Evolutionary conservation across 2,797 vertebrate species (phyloP).

Genomic region (Tiaroga cobitis): DNA sequence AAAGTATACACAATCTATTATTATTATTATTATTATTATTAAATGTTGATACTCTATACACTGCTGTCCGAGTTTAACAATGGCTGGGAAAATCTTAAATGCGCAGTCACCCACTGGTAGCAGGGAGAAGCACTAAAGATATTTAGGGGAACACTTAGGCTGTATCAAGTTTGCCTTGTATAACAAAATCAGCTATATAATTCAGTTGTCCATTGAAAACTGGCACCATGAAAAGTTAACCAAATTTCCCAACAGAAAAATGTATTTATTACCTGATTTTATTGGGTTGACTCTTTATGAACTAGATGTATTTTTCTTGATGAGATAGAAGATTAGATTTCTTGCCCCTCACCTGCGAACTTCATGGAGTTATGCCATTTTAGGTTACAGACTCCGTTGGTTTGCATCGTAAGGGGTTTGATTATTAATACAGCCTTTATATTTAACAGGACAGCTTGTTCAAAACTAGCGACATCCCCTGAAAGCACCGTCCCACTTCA

Average conservation of each 20-base stretch:
- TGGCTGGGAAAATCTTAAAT: conserved; percentile 64
- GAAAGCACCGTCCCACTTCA: conserved; percentile 30
- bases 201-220: neutral
- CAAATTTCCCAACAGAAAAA: neutral
- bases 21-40: conserved; percentile 54
- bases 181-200: conserved; percentile 20
- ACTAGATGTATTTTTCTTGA: neutral
- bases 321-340: neutral
- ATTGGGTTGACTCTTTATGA: neutral
- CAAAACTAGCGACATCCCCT: conserved; percentile 25
- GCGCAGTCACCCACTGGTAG: conserved; percentile 65
- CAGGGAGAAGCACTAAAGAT: conserved; percentile 67
- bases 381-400: neutral
- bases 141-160: conserved; percentile 61
- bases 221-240: neutral
- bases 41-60: conserved; percentile 73
- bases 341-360: neutral
- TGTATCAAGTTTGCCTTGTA: conserved; percentile 42
- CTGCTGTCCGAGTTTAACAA: conserved; percentile 69
- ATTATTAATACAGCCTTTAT: conserved; percentile 25
- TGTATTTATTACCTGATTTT: neutral
- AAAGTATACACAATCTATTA: conserved; percentile 77
- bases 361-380: neutral
- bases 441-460: conserved; percentile 5
- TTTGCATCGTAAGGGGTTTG: neutral